phyloP scores from a whole-genome alignment of 2,888 invertebrate species.

The Drosophila conformis region DNA sequence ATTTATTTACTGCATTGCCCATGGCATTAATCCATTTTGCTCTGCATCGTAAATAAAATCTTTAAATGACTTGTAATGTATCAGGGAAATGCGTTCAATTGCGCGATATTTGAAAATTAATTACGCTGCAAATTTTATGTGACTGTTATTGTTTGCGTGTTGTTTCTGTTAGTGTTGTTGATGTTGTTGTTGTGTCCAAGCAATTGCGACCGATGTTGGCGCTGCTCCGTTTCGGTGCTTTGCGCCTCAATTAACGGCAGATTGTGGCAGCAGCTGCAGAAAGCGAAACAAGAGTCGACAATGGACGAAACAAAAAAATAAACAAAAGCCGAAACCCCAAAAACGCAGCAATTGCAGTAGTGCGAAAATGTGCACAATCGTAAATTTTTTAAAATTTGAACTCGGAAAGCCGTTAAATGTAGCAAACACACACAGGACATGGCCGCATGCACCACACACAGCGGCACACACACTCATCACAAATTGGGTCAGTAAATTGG shows the following conservation, averaged over 20 bases:
- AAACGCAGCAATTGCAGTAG: conserved; percentile 47
- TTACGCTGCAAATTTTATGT: conserved; percentile 38
- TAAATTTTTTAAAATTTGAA: conserved; percentile 78
- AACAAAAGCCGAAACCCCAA: conserved; percentile 19
- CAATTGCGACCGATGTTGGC: conserved; percentile 58
- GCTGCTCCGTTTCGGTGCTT: conserved; percentile 37
- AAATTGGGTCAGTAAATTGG: conserved; percentile 64
- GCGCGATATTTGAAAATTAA: conserved; percentile 58
- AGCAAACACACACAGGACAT: conserved; percentile 52
- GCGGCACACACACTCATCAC: conserved; percentile 9
- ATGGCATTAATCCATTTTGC: not conserved
- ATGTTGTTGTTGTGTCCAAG: conserved; percentile 29
- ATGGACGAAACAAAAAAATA: conserved; percentile 18
- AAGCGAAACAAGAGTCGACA: conserved; percentile 28
- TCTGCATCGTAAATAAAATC: not conserved
- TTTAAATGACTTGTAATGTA: conserved; percentile 18
- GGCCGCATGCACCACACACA: conserved; percentile 17
- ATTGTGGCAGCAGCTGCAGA: conserved; percentile 55
- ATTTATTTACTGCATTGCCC: too few relatives aligned
- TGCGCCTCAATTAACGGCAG: conserved; percentile 77
- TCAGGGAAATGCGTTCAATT: conserved; percentile 29
- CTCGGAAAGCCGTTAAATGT: conserved; percentile 79
- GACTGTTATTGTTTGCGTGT: conserved; percentile 8
- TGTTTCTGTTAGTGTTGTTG: conserved; percentile 24
- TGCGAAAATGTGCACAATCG: conserved; percentile 69